Conservation (phyloP, 2,797 vertebrate genomes). For the Coregonus suidteri region DNA sequence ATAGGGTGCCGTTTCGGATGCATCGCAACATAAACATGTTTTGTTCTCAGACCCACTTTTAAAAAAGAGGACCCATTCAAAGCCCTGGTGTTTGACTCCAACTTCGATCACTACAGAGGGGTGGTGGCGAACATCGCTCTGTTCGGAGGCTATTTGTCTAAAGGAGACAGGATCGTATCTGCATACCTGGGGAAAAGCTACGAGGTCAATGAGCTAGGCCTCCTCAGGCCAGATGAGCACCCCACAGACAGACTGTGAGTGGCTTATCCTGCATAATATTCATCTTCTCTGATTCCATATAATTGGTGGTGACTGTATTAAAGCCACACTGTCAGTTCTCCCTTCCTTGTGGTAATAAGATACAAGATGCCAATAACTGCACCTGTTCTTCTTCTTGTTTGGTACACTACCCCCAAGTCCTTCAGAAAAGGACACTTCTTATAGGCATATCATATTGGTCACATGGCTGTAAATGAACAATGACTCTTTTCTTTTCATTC, state of each 20-base stretch:
- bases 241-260: constrained; percentile 85
- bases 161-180: constrained; percentile 86
- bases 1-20: too few species aligned
- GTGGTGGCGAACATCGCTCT: constrained; percentile 89
- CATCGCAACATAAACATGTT: not conserved
- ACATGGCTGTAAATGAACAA: constrained; percentile 9
- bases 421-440: too few species aligned
- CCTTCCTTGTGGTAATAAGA: not conserved
- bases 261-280: constrained; percentile 1
- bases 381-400: constrained; percentile 3
- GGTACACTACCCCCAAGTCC: not conserved
- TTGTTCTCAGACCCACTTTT: constrained; percentile 75
- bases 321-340: not conserved
- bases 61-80: constrained; percentile 78
- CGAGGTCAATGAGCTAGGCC: constrained; percentile 91
- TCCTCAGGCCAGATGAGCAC: constrained; percentile 86
- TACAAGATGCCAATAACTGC: too few species aligned
- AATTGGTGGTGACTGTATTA: too few species aligned
- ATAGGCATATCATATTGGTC: constrained; percentile 13
- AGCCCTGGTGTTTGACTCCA: constrained; percentile 95
- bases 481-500: not conserved
- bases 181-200: constrained; percentile 86
- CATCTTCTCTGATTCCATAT: not conserved
- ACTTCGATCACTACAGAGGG: constrained; percentile 92
- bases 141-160: constrained; percentile 79